phyloP scores from a whole-genome alignment of 2,113 vertebrate genomes.

The Rhinoderma darwinii region DNA sequence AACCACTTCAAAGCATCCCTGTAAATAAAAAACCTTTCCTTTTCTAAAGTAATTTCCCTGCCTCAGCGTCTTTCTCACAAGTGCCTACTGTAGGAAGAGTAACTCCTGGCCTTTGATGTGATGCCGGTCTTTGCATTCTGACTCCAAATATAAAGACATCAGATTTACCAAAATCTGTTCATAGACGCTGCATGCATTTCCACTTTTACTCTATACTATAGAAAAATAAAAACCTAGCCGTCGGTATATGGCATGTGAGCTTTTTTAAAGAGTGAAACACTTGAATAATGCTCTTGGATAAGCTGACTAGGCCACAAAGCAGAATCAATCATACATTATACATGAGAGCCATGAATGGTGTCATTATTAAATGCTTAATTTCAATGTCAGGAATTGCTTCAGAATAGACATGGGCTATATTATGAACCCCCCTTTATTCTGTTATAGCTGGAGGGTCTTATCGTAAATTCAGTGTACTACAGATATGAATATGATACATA shows the following conservation, averaged over 20 bases:
- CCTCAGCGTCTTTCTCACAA: slow-evolving; percentile 28
- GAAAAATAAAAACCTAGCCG: background rate
- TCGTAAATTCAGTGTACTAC: slow-evolving; percentile 19
- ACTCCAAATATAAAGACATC: slow-evolving; percentile 45
- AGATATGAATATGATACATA: slow-evolving; percentile 11
- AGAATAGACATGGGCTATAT: slow-evolving; percentile 21
- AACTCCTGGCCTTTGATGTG: slow-evolving; percentile 29
- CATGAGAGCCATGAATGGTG: slow-evolving; percentile 47
- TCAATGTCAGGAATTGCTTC: slow-evolving; percentile 31
- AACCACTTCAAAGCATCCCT: slow-evolving; percentile 19
- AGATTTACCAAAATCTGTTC: slow-evolving; percentile 54
- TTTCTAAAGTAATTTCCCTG: slow-evolving; percentile 30
- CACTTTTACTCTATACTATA: background rate
- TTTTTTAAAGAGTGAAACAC: too few species aligned
- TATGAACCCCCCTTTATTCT: slow-evolving; percentile 10
- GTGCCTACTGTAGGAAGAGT: slow-evolving; percentile 5
- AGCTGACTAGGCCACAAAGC: slow-evolving; percentile 21
- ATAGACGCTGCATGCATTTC: background rate
- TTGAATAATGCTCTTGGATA: slow-evolving; percentile 36
- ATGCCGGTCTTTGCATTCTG: slow-evolving; percentile 52
- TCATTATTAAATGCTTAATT: slow-evolving; percentile 56
- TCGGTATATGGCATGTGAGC: slow-evolving; percentile 23
- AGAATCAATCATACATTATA: slow-evolving; percentile 53
- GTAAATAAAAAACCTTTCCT: background rate
- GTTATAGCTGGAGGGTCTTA: slow-evolving; percentile 26